Conservation (phyloP, 35 echinoderm and acorn worm genomes). For the Nesometra sesokonis region DNA sequence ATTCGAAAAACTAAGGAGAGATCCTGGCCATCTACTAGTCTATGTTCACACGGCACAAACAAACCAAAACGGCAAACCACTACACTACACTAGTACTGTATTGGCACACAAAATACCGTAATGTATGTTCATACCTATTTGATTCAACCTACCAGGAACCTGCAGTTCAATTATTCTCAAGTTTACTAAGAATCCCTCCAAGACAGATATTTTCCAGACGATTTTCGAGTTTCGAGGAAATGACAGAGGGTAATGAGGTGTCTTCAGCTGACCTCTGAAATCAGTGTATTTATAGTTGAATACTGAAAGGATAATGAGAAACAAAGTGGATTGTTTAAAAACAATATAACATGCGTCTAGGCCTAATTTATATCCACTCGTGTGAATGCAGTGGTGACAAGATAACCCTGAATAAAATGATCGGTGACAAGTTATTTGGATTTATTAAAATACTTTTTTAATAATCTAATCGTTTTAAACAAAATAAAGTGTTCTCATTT, state of each 20-base stretch:
- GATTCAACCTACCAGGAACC: neutral
- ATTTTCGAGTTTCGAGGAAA: slow-evolving; percentile 45
- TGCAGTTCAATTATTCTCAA: slow-evolving; percentile 40
- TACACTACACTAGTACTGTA: neutral
- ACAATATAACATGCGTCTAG: no score
- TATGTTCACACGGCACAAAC: no score
- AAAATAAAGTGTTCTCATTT: no score
- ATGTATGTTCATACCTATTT: neutral
- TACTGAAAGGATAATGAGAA: slow-evolving; percentile 1
- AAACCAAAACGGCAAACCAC: neutral
- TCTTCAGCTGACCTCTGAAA: slow-evolving; percentile 34
- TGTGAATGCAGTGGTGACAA: no score
- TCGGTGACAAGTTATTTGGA: no score
- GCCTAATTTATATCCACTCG: no score
- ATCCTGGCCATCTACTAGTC: no score
- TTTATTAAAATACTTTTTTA: no score
- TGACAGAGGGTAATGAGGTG: slow-evolving; percentile 40
- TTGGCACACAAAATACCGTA: neutral
- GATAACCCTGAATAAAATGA: no score
- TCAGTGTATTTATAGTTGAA: slow-evolving; percentile 25
- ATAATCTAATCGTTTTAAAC: no score
- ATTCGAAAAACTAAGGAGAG: no score
- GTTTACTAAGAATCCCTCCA: slow-evolving; percentile 43
- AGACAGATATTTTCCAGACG: slow-evolving; percentile 56
- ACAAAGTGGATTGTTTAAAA: no score